Evolutionary conservation across 2,113 vertebrate genomes (phyloP).

Genomic region (human (Homo sapiens)): DNA sequence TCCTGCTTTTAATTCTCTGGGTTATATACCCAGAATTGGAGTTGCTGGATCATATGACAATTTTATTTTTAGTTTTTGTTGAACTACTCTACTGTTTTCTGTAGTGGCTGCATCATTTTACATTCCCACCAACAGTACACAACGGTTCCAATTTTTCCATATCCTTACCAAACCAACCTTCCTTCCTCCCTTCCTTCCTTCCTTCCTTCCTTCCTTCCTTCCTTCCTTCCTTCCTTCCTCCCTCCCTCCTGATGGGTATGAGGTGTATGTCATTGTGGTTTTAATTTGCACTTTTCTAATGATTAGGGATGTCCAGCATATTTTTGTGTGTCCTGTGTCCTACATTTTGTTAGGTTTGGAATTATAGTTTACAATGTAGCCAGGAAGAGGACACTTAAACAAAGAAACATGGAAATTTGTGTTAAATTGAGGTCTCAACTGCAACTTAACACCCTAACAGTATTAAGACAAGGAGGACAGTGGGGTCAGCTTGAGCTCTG

Average conservation of each 20-base stretch:
- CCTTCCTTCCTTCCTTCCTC: not conserved
- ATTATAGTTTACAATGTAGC: not conserved
- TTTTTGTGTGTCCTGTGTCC: not conserved
- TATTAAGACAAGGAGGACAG: not conserved
- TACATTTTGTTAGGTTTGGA: not conserved
- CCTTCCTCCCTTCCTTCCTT: accelerated
- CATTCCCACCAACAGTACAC: not conserved
- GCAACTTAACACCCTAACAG: not conserved
- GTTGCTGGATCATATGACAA: not conserved
- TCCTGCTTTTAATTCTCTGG: not conserved
- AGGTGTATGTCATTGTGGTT: not conserved
- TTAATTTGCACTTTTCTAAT: not conserved
- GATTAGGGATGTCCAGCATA: not conserved
- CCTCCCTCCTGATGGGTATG: not conserved
- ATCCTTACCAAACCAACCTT: accelerated
- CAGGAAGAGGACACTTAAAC: not conserved
- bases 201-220: accelerated
- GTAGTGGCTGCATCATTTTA: not conserved
- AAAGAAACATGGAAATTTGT: not conserved
- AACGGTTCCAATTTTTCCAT: not conserved
- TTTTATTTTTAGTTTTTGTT: not conserved
- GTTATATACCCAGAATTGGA: not conserved
- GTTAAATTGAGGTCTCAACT: not conserved
- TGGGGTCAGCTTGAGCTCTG: not conserved
- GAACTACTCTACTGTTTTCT: not conserved